A percentile compares a stretch with the other conserved stretches of the same genome.
Evolutionary conservation across 2,888 invertebrate species (phyloP).

Genomic region (Pardosa pseudoannulata): DNA sequence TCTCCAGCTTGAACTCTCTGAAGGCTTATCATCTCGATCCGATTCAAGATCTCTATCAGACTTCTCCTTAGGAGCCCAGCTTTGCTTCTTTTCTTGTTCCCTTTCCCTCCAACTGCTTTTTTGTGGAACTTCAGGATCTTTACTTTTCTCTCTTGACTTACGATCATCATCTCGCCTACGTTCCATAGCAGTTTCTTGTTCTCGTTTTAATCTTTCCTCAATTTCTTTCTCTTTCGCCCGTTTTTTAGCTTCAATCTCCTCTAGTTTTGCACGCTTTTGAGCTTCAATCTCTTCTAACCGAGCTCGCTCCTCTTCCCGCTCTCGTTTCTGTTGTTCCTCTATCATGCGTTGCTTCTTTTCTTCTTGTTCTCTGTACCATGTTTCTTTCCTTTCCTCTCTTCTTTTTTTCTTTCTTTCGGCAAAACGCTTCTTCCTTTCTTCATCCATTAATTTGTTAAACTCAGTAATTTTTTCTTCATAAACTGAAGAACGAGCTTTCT

Average conservation of each 20-base stretch:
- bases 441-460: conserved; percentile 84
- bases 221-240: conserved; percentile 80
- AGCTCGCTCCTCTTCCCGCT: conserved; percentile 68
- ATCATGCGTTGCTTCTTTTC: conserved; percentile 75
- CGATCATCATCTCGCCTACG: conserved; percentile 37
- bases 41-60: conserved; percentile 34
- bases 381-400: conserved; percentile 82
- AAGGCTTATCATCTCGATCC: conserved; percentile 4
- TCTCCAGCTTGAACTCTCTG: neutral
- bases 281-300: conserved; percentile 69
- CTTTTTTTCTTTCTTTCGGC: conserved; percentile 79
- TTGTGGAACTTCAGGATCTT: neutral
- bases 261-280: conserved; percentile 41
- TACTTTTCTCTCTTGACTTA: neutral
- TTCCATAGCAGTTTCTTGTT: conserved; percentile 74
- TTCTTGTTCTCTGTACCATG: conserved; percentile 78
- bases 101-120: conserved; percentile 37
- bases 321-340: conserved; percentile 79
- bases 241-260: conserved; percentile 71
- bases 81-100: conserved; percentile 56
- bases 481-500: conserved; percentile 84
- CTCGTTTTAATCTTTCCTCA: conserved; percentile 77
- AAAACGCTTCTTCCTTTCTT: conserved; percentile 80
- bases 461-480: conserved; percentile 83
- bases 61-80: conserved; percentile 59